Evolutionary conservation across 2,888 invertebrate species (phyloP).

Genomic region (Neocrepidodera transversa): DNA sequence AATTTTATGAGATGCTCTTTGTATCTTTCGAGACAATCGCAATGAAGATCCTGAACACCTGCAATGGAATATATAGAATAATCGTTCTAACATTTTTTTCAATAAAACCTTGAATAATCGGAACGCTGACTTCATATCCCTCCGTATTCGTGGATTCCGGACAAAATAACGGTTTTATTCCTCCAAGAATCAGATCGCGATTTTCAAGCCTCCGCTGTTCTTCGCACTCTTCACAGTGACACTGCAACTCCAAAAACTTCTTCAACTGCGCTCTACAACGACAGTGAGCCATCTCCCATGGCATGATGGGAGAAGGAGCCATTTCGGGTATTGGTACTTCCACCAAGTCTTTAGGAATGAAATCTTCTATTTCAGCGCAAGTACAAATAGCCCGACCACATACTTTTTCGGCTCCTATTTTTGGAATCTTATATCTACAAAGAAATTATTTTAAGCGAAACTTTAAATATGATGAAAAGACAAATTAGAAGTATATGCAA

Average conservation of each 20-base stretch:
- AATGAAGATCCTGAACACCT: constrained; percentile 41
- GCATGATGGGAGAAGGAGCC: constrained; percentile 1
- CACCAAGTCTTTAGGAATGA: not conserved
- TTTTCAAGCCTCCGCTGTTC: not conserved
- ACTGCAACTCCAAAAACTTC: constrained; percentile 19
- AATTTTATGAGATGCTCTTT: constrained; percentile 38
- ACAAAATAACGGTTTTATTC: not conserved
- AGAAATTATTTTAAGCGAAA: too few species aligned
- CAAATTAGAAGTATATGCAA: too few species aligned
- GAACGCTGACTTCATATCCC: constrained; percentile 30
- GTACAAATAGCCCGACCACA: not conserved
- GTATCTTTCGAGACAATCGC: constrained; percentile 42
- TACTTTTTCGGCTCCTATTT: not conserved
- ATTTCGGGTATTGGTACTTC: not conserved
- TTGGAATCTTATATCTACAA: not conserved
- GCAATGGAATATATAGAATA: too few species aligned
- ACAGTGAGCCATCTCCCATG: constrained; percentile 23
- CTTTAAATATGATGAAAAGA: too few species aligned
- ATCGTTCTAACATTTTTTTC: not conserved
- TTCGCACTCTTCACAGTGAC: constrained; percentile 20
- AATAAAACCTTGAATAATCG: constrained; percentile 32
- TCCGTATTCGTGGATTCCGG: not conserved
- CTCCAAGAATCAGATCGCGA: not conserved
- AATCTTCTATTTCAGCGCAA: constrained; percentile 5
- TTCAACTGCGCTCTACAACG: constrained; percentile 25